These are phyloP conservation scores for Brachionus sp. DNA, from an alignment of 1,140 invertebrate species.

Conservation along the genomic window DNA sequence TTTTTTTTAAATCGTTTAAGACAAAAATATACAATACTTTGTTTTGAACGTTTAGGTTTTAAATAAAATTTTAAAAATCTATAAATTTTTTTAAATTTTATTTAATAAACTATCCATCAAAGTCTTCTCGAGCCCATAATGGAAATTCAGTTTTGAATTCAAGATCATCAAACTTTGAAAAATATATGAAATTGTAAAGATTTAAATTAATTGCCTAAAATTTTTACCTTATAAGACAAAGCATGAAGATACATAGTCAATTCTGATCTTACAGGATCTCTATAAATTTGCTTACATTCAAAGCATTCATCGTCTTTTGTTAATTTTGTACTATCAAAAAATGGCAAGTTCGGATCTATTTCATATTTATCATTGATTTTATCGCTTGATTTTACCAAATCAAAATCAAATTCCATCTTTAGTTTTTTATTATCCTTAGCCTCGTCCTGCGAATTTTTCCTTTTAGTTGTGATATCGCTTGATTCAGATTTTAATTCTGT, in stretches of 20 bases:
- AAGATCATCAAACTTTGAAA: conserved; percentile 23
- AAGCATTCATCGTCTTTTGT: conserved; percentile 75
- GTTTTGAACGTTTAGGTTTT: background rate
- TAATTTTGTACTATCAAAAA: conserved; percentile 52
- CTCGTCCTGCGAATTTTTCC: background rate
- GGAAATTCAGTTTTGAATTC: conserved; percentile 35
- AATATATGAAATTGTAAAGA: background rate
- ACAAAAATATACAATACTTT: too few relatives aligned
- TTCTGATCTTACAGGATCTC: conserved; percentile 81
- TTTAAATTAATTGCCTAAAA: background rate
- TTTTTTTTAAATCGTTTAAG: background rate
- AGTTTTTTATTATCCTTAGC: background rate
- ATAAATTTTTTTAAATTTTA: background rate
- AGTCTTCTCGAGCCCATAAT: conserved; percentile 23
- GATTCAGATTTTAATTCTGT: background rate
- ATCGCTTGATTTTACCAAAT: background rate
- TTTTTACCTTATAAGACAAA: conserved; percentile 75
- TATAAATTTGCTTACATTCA: conserved; percentile 82
- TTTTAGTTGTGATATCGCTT: background rate
- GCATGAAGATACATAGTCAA: conserved; percentile 92
- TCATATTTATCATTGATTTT: background rate
- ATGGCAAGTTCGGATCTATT: conserved; percentile 66
- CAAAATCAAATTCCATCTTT: background rate
- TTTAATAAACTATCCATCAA: conserved; percentile 8
- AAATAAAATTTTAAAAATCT: background rate